Percentiles rank a stretch among this genome's conserved stretches.
Conservation (phyloP, 2,888 invertebrate genomes). For the Coenonympha glycerion region DNA sequence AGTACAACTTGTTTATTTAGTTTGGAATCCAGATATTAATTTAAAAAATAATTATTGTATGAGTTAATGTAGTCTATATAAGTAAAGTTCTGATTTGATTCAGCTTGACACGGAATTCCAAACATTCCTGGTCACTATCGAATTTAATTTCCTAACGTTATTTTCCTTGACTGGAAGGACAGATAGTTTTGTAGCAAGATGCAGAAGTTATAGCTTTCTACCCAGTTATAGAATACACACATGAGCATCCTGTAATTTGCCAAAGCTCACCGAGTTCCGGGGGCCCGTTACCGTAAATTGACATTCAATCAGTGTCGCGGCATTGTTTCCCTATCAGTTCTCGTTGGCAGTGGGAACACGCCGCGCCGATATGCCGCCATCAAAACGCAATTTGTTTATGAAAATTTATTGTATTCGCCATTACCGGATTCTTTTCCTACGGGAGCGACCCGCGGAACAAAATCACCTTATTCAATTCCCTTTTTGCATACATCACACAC, state of each 20-base stretch:
- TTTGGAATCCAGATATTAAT: no score
- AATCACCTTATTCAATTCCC: conserved; percentile 77
- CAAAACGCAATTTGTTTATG: conserved; percentile 77
- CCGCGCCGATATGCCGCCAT: conserved; percentile 64
- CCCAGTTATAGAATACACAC: conserved; percentile 2
- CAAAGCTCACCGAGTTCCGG: conserved; percentile 16
- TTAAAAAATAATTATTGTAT: no score
- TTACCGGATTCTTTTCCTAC: conserved; percentile 74
- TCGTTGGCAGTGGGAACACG: conserved; percentile 69
- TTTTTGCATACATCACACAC: conserved; percentile 75
- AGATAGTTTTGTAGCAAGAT: background rate
- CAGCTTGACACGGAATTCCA: no score
- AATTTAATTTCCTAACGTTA: no score
- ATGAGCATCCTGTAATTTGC: conserved; percentile 20
- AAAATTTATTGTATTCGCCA: conserved; percentile 77
- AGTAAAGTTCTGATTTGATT: no score
- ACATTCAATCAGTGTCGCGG: conserved; percentile 73
- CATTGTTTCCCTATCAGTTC: conserved; percentile 76
- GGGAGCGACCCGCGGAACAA: conserved; percentile 70
- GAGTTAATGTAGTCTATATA: no score
- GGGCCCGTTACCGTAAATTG: conserved; percentile 54
- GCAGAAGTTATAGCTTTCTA: background rate
- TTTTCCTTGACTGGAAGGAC: no score
- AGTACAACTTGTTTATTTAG: no score
- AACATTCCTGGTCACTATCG: no score